phyloP scores from a whole-genome alignment of 2,888 invertebrate species.

The Leptodirus hochenwartii region DNA sequence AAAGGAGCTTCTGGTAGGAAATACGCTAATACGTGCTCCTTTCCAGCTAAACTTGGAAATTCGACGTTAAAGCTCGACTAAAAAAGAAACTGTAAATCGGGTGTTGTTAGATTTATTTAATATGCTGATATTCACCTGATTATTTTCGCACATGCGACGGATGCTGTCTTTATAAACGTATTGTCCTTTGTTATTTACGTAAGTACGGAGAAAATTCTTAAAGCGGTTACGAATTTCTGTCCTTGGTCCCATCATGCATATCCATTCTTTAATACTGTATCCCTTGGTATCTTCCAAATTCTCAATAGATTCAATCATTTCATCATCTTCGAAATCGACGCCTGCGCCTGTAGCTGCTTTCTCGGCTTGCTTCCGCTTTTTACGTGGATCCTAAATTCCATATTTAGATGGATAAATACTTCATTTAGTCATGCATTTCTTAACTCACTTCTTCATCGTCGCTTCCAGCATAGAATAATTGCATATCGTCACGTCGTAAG shows the following conservation, averaged over 20 bases:
- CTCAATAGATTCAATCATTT: slow-evolving; percentile 78
- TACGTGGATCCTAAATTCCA: slow-evolving; percentile 39
- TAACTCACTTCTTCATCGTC: slow-evolving; percentile 21
- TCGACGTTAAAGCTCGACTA: slow-evolving; percentile 77
- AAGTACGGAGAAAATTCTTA: slow-evolving; percentile 84
- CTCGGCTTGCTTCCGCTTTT: slow-evolving; percentile 70
- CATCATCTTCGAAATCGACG: slow-evolving; percentile 47
- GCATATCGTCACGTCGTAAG: slow-evolving; percentile 53
- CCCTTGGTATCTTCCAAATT: slow-evolving; percentile 97
- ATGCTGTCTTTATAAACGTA: slow-evolving; percentile 86
- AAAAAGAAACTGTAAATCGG: slow-evolving; percentile 10
- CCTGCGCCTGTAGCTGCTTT: slow-evolving; percentile 72
- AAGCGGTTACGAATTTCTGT: slow-evolving; percentile 90
- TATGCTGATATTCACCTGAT: slow-evolving; percentile 32
- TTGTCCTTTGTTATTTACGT: slow-evolving; percentile 69
- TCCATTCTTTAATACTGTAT: slow-evolving; percentile 89
- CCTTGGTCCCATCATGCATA: slow-evolving; percentile 83
- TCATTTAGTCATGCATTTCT: too few relatives aligned
- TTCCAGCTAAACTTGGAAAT: slow-evolving; percentile 75
- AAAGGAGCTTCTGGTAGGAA: slow-evolving; percentile 95
- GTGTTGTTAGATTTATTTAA: slow-evolving; percentile 1
- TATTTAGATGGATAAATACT: too few relatives aligned
- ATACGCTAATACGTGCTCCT: slow-evolving; percentile 87
- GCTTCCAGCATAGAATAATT: slow-evolving; percentile 55
- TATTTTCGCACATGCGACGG: slow-evolving; percentile 84